phyloP scores from a whole-genome alignment of 2,113 vertebrate genomes.

The Euleptes europaea region DNA sequence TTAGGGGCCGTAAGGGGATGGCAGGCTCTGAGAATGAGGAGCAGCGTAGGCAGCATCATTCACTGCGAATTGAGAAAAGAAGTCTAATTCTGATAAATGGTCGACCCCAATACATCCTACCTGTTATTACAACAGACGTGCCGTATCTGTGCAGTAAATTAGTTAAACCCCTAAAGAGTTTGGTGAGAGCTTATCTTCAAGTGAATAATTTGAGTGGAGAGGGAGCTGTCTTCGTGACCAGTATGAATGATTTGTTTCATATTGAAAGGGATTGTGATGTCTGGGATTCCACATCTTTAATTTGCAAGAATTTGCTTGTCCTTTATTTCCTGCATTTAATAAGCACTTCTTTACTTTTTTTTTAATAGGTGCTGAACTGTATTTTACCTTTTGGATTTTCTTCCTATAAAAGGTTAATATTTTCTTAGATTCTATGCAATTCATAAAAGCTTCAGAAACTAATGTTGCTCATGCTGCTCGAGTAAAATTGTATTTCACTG shows the following conservation, averaged over 20 bases:
- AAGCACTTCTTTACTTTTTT: slow-evolving; percentile 53
- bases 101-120: slow-evolving; percentile 86
- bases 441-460: slow-evolving; percentile 49
- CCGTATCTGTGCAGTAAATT: slow-evolving; percentile 87
- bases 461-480: slow-evolving; percentile 32
- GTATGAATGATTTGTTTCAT: slow-evolving; percentile 86
- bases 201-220: slow-evolving; percentile 87
- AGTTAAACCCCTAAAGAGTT: slow-evolving; percentile 86
- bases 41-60: slow-evolving; percentile 84
- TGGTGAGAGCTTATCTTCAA: slow-evolving; percentile 87
- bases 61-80: slow-evolving; percentile 86
- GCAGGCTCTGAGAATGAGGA: slow-evolving; percentile 76
- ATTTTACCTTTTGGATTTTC: slow-evolving; percentile 70
- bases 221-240: slow-evolving; percentile 82
- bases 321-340: slow-evolving; percentile 74
- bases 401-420: slow-evolving; percentile 58
- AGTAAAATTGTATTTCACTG: slow-evolving; percentile 47
- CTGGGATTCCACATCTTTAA: slow-evolving; percentile 75
- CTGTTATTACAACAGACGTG: slow-evolving; percentile 89
- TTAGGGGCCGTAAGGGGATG: slow-evolving; percentile 88
- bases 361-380: slow-evolving; percentile 61
- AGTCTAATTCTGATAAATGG: slow-evolving; percentile 95
- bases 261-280: slow-evolving; percentile 80
- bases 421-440: slow-evolving; percentile 62
- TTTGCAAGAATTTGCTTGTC: slow-evolving; percentile 76